Evolutionary conservation across 64 coral and sea anemone genomes (phyloP), one percentile per base, ranked within the genome.

Genomic region (Porites australiensis): DNA sequence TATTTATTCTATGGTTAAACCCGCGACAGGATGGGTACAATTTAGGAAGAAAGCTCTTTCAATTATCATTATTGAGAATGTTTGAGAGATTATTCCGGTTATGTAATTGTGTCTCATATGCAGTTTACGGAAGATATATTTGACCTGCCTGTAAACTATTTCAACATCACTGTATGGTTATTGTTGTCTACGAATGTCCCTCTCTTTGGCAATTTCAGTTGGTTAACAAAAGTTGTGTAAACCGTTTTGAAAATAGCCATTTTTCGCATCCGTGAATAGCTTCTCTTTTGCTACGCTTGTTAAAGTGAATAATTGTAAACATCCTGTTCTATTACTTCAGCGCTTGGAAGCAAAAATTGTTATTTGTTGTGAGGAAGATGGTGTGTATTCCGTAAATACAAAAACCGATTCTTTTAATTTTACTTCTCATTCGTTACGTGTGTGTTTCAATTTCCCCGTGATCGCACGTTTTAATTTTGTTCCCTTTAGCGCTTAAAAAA

Each of bases 91-190:
- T 50, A 15, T 77, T 77, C 50, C 74, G 74, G 74, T 14, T 48
- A 5, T 44, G 15, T 77, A 77, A 77, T 77, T 51, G 46, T 48
- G 74, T 77, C 53, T 77, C 45, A 77, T 53, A 52, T 77, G 19
- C 2, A 16, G 47, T 54, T 77, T 77, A 52, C 47, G 6, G 12
- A 77, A 53, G 19, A 44, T 4, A 4, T 13, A 18, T 16, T 64
- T 64, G 62, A 57, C 13, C 13, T 64, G 18, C 62, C 18, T 4
- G 19, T 8, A 3, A 10, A 77, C 47, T 53, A 18, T 55, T 50
- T 48, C 0, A 49, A 76, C 16, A 50, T 12, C 62, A 4, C 18
- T 64, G 62, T 59, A 59, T 13, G 7, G 58, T 59, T 59, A 13
- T 59, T 59, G 0, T 9, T 13, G 58, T 59, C 58, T 59, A 9